These are phyloP conservation scores for Caenorhabditis doughertyi DNA, from an alignment of 2,888 invertebrate species.

Conservation along the genomic window DNA sequence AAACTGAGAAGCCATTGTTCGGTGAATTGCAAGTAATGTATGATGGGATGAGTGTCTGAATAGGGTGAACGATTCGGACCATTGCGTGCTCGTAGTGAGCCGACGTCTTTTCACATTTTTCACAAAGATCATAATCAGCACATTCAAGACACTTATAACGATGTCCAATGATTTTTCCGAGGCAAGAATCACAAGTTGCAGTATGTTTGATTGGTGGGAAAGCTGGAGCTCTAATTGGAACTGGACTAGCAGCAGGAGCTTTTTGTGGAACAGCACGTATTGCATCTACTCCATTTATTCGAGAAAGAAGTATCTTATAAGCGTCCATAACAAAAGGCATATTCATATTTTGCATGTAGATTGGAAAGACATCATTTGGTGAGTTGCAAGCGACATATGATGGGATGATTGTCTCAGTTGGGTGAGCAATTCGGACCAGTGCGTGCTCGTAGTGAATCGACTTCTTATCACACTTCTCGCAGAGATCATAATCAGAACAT, in stretches of 20 bases:
- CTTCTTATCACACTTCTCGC: slow-evolving; percentile 57
- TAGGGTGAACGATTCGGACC: slow-evolving; percentile 40
- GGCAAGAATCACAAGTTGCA: slow-evolving; percentile 47
- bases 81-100: slow-evolving; percentile 50
- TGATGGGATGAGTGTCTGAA: slow-evolving; percentile 31
- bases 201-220: slow-evolving; percentile 10
- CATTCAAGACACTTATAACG: slow-evolving; percentile 59
- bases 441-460: slow-evolving; percentile 57
- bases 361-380: slow-evolving; percentile 43
- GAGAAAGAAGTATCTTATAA: no score
- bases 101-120: slow-evolving; percentile 43
- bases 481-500: slow-evolving; percentile 63
- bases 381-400: slow-evolving; percentile 27
- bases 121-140: slow-evolving; percentile 55
- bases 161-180: slow-evolving; percentile 43
- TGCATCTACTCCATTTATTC: no score
- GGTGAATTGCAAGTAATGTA: slow-evolving; percentile 25
- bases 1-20: slow-evolving; percentile 24
- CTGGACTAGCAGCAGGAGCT: slow-evolving; percentile 1
- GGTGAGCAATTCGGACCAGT: slow-evolving; percentile 49
- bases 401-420: slow-evolving; percentile 47
- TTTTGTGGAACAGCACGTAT: neutral
- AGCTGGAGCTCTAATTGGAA: slow-evolving; percentile 5
- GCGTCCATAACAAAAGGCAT: neutral
- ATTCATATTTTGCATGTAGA: slow-evolving; percentile 25